Base-by-base conservation (phyloP, 2,113 vertebrate species). In the Nyctereutes procyonoides region DNA sequence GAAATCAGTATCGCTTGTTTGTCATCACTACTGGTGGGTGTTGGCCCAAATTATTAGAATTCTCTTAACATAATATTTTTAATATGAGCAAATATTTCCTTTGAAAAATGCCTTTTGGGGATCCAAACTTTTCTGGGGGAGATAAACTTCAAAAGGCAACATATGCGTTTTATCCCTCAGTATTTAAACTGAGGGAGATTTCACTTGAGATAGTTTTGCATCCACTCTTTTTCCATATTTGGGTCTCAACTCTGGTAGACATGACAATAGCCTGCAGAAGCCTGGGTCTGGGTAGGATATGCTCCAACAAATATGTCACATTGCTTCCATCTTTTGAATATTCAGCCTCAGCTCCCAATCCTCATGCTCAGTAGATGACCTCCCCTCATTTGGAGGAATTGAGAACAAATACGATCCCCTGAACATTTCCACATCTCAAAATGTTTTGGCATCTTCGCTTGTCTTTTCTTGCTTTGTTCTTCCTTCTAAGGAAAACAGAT, bases 61-160 rank as follows among this genome's bases (percentile, higher is more conserved):
- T 96, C 51, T 97, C 88, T 95, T 67, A 90, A 67, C 32, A 24
- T 76, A 58, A 17, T 85, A 53, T 93, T 92, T 82, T 88, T 86
- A 83, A 83, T 30, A 76, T 43, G n/a, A 88, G 30, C 90, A 95
- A 93, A 84, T 90, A 93, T 93, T 92, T 97, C 77, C 55, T 69
- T 82, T 76, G 69, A 91, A 58, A 86, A 92, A 65, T 79, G 67
- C 6, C 22, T 67, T 95, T 90, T 79, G 80, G 76, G 76, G 90
- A 91, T 35, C 19, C 56, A 92, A 71, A 43, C 10, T 92, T 91
- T 89, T 95, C 67, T n/a, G 30, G 43, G 63, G 63, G 67, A 92
- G 53, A 79, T 60, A 74, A 89, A 87, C 28, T 55, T 85, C 67
- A 74, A 30, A 96, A 62, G 88, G 5, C 32, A 93, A 74, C 80